These are phyloP conservation scores for Emys orbicularis DNA, from an alignment of 2,797 vertebrate genomes.

Conservation along the genomic window DNA sequence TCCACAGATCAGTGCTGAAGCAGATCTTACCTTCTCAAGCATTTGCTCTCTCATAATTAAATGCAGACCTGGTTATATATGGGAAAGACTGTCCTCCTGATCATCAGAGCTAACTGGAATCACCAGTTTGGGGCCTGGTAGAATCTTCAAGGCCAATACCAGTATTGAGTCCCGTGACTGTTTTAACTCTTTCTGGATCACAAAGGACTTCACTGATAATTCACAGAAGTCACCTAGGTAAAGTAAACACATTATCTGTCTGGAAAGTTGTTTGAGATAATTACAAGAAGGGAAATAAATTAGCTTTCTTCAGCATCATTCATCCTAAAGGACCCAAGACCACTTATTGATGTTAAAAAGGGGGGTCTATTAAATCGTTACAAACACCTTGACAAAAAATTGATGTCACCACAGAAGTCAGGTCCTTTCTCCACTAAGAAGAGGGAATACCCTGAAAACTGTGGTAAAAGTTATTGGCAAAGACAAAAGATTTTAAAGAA, in stretches of 20 bases:
- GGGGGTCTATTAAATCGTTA: constrained; percentile 41
- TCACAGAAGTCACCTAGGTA: background rate
- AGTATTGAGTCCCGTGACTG: background rate
- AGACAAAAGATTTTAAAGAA: background rate
- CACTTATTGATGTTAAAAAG: constrained; percentile 39
- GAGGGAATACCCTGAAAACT: background rate
- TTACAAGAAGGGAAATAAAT: constrained; percentile 53
- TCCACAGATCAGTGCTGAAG: constrained; percentile 48
- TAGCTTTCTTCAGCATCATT: constrained; percentile 36
- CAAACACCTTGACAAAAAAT: constrained; percentile 45
- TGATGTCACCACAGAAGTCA: constrained; percentile 39
- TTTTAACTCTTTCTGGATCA: constrained; percentile 26
- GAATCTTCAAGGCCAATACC: background rate
- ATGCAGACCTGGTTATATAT: constrained; percentile 18
- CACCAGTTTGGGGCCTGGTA: background rate
- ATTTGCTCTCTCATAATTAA: constrained; percentile 47
- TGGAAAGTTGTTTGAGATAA: constrained; percentile 31
- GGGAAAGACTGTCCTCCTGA: background rate
- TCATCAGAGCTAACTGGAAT: constrained; percentile 23
- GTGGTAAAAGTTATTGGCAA: constrained; percentile 23
- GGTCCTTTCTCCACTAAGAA: constrained; percentile 19
- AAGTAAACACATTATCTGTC: constrained; percentile 26
- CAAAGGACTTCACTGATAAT: background rate
- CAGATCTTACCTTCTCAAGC: background rate
- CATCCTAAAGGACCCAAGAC: background rate